Evolutionary conservation across 2,797 vertebrate genomes (phyloP).

Genomic region (Hemibagrus guttatus): DNA sequence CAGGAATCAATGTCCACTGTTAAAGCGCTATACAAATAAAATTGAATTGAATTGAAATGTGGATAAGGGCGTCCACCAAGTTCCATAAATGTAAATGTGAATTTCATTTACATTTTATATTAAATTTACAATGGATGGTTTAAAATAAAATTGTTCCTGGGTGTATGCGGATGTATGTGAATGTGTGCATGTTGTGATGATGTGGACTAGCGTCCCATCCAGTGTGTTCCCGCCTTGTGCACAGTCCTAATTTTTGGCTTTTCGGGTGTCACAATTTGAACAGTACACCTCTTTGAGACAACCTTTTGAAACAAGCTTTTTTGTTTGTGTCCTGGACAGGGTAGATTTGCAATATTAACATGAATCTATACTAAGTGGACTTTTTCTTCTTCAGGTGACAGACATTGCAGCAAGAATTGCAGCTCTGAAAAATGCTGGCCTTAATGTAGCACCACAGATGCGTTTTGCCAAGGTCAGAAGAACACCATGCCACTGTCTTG

Average conservation of each 20-base stretch:
- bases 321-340: not conserved
- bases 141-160: not conserved
- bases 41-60: too few relatives aligned
- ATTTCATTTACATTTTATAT: too few relatives aligned
- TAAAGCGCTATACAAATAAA: too few relatives aligned
- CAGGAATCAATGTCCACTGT: too few relatives aligned
- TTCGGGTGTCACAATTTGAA: not conserved
- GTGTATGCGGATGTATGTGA: not conserved
- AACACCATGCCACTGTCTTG: conserved; percentile 36
- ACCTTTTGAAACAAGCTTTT: too few relatives aligned
- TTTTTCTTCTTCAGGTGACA: conserved; percentile 60
- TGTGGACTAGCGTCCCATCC: not conserved
- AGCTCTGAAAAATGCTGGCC: conserved; percentile 76
- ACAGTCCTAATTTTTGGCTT: not conserved
- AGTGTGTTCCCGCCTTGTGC: not conserved
- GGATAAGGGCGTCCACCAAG: too few relatives aligned
- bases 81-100: too few relatives aligned
- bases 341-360: not conserved
- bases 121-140: too few relatives aligned
- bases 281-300: not conserved
- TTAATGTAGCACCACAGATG: conserved; percentile 71
- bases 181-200: not conserved
- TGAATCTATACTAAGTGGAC: not conserved
- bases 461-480: conserved; percentile 59
- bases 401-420: conserved; percentile 78